Evolutionary conservation across 2,888 invertebrate species (phyloP), one percentile per base, ranked within the genome.

Genomic region (Physocephala rufipes): DNA sequence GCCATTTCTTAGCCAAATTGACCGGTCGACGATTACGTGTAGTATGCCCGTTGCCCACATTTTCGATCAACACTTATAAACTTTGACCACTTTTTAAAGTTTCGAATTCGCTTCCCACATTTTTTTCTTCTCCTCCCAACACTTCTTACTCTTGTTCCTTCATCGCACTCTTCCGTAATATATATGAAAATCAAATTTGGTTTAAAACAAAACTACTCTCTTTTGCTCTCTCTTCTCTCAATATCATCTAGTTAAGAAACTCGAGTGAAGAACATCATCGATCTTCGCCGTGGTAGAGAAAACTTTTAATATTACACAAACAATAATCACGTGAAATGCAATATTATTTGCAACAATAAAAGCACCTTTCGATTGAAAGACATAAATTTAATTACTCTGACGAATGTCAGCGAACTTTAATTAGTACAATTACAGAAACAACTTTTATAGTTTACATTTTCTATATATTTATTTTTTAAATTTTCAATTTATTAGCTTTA

Each of bases 31-130:
- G 68, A 36, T 51, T 62, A 51, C 51, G 36, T 21, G 62, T 51
- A 51, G 68, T 62, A 68, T 68, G 68, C 24, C 49, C 51, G 68
- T 47, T 51, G 30, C 49, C 61, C 62, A 21, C 49, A 36, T 16
- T 67, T 58, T 24, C 61, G 36, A 26, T 49, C 68, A 79, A 78
- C 78, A 76, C 81, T 82, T 80, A 80, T 80, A 80, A 80, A 80
- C 80, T 81, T 75, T 47, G 49, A 65, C 59, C 51, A 30, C 2
- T 36, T n/a, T n/a, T 68, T 51, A 61, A 49, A 58, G 58, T 68
- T 36, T 43, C 62, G 36, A 36, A 51, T 36, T 62, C 49, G 51
- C 15, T 49, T 68, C 61, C n/a, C 68, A 61, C 62, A 51, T 36
- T 36, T 36, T 36, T 9, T 36, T 36, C 36, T 36, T 36, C 36